Conservation (phyloP, 2,113 vertebrate species). For the Sisor rabdophorus region DNA sequence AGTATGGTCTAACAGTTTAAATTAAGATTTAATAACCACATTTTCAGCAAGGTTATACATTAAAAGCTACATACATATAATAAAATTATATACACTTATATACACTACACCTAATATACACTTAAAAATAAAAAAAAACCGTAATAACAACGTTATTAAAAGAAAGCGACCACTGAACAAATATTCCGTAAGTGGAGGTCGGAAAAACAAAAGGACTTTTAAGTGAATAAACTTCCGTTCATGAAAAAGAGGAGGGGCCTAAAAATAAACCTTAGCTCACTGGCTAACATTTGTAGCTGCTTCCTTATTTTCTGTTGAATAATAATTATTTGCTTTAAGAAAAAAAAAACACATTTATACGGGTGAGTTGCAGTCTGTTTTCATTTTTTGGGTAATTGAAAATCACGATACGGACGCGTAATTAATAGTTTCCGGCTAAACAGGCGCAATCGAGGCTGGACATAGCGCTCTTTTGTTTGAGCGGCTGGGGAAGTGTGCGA, state of each 20-base stretch:
- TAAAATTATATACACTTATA: too few relatives aligned
- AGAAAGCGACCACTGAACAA: not conserved
- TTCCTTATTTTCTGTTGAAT: not conserved
- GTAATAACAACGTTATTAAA: too few relatives aligned
- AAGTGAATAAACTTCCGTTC: constrained; percentile 15
- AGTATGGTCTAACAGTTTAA: too few relatives aligned
- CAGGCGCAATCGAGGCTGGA: not conserved
- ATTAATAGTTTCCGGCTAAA: not conserved
- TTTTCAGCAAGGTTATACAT: too few relatives aligned
- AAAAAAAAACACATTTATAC: constrained; percentile 16
- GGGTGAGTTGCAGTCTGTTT: constrained; percentile 17
- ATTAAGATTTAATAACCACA: too few relatives aligned
- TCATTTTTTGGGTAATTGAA: not conserved
- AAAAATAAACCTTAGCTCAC: constrained; percentile 18
- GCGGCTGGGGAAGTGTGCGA: not conserved
- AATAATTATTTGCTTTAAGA: not conserved
- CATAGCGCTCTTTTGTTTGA: constrained; percentile 39
- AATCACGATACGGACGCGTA: not conserved
- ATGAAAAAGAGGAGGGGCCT: constrained; percentile 27
- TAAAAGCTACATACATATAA: too few relatives aligned
- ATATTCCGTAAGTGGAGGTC: not conserved
- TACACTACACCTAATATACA: not conserved
- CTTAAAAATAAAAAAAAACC: too few relatives aligned
- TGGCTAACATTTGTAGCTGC: constrained; percentile 29
- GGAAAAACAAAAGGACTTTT: constrained; percentile 16